Evolutionary conservation across 2,113 vertebrate species (phyloP).

Genomic region (Suncus etruscus): DNA sequence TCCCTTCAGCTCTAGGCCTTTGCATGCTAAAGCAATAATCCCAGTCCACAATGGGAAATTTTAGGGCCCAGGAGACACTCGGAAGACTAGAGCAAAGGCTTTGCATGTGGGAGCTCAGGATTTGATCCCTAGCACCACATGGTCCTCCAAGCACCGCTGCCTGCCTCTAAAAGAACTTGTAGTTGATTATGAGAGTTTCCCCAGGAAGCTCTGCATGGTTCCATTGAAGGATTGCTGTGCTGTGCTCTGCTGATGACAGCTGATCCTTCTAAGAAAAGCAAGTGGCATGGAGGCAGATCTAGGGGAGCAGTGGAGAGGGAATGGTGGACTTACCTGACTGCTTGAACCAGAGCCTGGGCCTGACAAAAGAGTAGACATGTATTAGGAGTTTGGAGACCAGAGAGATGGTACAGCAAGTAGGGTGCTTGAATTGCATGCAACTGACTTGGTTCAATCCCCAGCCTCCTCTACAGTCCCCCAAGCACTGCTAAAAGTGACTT

Average conservation of each 20-base stretch:
- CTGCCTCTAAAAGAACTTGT: too few species aligned
- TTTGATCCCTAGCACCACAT: too few species aligned
- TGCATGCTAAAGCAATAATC: not conserved
- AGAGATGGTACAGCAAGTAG: too few species aligned
- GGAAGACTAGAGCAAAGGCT: too few species aligned
- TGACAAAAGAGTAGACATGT: not conserved
- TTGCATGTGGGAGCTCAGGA: too few species aligned
- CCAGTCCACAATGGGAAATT: not conserved
- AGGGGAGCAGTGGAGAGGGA: not conserved
- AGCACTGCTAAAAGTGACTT: too few species aligned
- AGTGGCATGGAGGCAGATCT: not conserved
- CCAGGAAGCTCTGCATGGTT: not conserved
- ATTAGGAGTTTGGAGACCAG: not conserved
- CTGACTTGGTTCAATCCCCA: too few species aligned
- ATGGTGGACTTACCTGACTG: not conserved
- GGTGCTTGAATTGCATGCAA: too few species aligned
- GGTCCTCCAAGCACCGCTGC: too few species aligned
- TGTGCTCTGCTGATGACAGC: not conserved
- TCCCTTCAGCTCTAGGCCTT: not conserved
- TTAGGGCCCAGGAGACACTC: too few species aligned
- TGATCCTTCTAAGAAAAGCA: too few species aligned
- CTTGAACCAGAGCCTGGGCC: not conserved
- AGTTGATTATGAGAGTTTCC: not conserved
- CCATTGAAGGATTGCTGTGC: not conserved
- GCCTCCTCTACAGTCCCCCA: too few species aligned